Evolutionary conservation across 2,797 vertebrate genomes (phyloP), one percentile per base, ranked within the genome.

Genomic region (Oreochromis mossambicus): DNA sequence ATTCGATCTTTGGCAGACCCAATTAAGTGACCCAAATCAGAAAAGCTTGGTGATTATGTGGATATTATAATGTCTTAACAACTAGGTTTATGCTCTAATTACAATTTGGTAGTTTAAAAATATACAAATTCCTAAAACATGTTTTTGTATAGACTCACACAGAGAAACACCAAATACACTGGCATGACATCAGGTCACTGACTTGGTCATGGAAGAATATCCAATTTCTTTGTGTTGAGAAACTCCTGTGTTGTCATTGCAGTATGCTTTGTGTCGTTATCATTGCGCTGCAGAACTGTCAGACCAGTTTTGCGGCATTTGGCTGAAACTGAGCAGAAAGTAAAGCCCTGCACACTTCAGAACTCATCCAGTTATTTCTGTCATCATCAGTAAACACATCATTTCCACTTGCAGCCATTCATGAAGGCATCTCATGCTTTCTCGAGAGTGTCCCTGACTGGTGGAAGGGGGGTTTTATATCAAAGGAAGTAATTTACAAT

Each of bases 201-300:
- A 73, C 41, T 73, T 29, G 24, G 0, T 12, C 52, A 43, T 17
- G 14, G 21, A 43, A 46, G 38, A 70, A 70, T 43, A 43, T 70
- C 21, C 12, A 38, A 3, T 66, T 68, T 68, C n/a, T 68, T 24
- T 41, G 4, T 24, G n/a, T 24, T 68, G 7, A 68, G 61, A 38
- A 66, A 66, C 34, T 66, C 34, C 7, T 66, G 34, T 21, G 36
- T 38, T 68, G 36, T 41, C 36, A 21, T 15, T 66, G 61, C 12
- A 41, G 4, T 41, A 24, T 66, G 61, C n/a, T 66, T 3, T 68
- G 34, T 38, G 34, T 41, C 34, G 38, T 21, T 66, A 66, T 0
- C 61, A 0, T 38, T 21, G 58, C 0, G 0, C 19, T 66, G 19
- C 8, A 19, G 3, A 38, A 3, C 61, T 66, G 61, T 66, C 4